A percentile compares a stretch with the other conserved stretches of the same genome.
phyloP scores from a whole-genome alignment of 2,797 vertebrate genomes.

The Octomys mimax region DNA sequence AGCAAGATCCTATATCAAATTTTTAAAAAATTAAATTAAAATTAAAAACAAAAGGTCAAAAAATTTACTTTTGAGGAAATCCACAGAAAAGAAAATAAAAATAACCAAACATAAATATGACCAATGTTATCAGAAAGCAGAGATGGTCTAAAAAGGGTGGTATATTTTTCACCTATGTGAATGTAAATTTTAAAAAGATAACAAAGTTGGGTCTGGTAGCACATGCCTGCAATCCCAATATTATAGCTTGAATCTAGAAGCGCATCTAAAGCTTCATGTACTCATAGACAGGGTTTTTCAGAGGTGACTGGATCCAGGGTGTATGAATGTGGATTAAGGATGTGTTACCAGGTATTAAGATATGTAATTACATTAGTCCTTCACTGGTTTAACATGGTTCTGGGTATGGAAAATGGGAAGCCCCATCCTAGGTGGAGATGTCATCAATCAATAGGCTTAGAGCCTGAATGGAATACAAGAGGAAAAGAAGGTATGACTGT shows the following conservation, averaged over 20 bases:
- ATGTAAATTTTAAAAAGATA: constrained; percentile 51
- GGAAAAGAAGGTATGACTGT: not conserved
- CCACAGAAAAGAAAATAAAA: constrained; percentile 34
- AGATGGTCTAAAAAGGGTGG: not conserved
- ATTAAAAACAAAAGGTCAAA: not conserved
- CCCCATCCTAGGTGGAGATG: not conserved
- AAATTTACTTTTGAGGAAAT: constrained; percentile 37
- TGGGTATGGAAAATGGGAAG: not conserved
- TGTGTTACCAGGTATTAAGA: not conserved
- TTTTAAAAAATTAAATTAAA: not conserved
- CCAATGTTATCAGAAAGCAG: constrained; percentile 50
- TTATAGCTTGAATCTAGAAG: not conserved
- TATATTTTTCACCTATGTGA: constrained; percentile 13
- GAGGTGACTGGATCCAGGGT: not conserved
- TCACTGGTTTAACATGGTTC: not conserved
- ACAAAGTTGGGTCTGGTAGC: not conserved
- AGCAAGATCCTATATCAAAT: too few species aligned
- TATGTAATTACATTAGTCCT: not conserved
- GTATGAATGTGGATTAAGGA: not conserved
- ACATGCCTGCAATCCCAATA: not conserved
- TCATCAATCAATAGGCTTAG: not conserved
- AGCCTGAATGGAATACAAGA: not conserved
- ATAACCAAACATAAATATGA: constrained; percentile 33
- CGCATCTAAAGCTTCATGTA: not conserved
- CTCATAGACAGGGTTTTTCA: not conserved